phyloP scores from a whole-genome alignment of 2,113 vertebrate species.

The Lepus americanus region DNA sequence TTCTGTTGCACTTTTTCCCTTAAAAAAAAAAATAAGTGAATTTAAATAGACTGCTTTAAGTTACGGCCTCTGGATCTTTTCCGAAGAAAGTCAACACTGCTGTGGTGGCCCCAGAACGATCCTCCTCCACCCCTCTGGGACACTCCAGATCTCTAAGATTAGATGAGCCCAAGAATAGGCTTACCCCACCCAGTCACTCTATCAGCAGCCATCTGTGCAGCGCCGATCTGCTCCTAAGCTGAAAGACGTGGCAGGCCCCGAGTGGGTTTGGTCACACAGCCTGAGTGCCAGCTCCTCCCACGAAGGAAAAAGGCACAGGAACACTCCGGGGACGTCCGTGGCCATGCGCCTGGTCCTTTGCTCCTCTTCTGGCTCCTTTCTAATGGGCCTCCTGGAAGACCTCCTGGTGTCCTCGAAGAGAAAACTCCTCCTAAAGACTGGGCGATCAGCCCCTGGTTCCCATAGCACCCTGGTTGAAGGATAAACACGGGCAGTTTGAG shows the following conservation, averaged over 20 bases:
- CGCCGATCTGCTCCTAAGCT: not conserved
- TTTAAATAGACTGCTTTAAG: slow-evolving; percentile 45
- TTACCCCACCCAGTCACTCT: slow-evolving; percentile 59
- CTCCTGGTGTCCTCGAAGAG: slow-evolving; percentile 12
- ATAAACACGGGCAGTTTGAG: not conserved
- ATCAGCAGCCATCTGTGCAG: slow-evolving; percentile 57
- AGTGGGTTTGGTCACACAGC: slow-evolving; percentile 16
- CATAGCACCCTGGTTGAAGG: not conserved
- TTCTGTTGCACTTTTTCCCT: not conserved
- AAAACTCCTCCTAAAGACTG: not conserved
- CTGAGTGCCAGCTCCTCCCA: not conserved
- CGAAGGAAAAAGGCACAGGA: not conserved
- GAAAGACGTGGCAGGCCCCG: not conserved
- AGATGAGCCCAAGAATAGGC: slow-evolving; percentile 66
- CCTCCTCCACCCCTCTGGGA: slow-evolving; percentile 75
- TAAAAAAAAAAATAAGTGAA: not conserved
- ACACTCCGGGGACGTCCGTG: not conserved
- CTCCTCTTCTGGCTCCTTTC: not conserved
- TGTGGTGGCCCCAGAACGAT: slow-evolving; percentile 56
- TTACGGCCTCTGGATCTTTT: slow-evolving; percentile 64
- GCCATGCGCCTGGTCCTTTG: not conserved
- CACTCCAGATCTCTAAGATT: slow-evolving; percentile 73
- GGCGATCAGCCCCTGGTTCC: not conserved
- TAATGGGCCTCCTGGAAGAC: slow-evolving; percentile 19
- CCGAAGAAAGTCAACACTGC: slow-evolving; percentile 36